Evolutionary conservation across 2,113 vertebrate species (phyloP), one percentile per base, ranked within the genome.

Genomic region (Neopipo cinnamomea): DNA sequence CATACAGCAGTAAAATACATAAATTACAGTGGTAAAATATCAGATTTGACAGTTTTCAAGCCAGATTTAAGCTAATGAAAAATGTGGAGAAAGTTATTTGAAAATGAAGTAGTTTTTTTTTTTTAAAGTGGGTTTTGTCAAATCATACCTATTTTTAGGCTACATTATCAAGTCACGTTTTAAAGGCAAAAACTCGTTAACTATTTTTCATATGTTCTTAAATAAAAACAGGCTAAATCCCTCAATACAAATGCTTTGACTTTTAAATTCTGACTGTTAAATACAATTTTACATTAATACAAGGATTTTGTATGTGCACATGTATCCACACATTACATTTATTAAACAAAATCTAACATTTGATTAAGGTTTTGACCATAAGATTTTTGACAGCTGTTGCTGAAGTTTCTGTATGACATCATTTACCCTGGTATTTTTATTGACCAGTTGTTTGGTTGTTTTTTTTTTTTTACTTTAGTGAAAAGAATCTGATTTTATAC

Each of bases 221-320:
- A 9, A 24, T 72, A 41, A 74, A 80, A 33, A 0, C 4, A 17
- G 6, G 28, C 11, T 21, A 65, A 52, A 61, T 59, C 8, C 63
- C 20, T 75, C 10, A 46, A 2, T 59, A 30, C 0, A 1, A 72
- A 9, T 13, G 39, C 4, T 33, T 2, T 27, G 71, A 15, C 41
- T 61, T 33, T 42, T 65, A 42, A 52, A 17, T 85, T 72, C n/a
- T 19, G 10, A 31, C 1, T 39, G 4, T 71, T 77, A 9, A 23
- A 15, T 8, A 5, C 1, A 21, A 27, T 8, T 80, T 66, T 74
- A 13, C 46, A 58, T 52, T 55, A 35, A 37, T 49, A 22, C 2
- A 5, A 22, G 0, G 5, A 9, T 56, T 85, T 71, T 37, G 1
- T 19, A 1, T 20, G 4, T 41, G 3, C 31, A 15, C 9, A 11